Percentiles rank a stretch among this genome's conserved stretches.
phyloP scores from a whole-genome alignment of 1,140 invertebrate genomes.

The Aphelinus atriplicis region DNA sequence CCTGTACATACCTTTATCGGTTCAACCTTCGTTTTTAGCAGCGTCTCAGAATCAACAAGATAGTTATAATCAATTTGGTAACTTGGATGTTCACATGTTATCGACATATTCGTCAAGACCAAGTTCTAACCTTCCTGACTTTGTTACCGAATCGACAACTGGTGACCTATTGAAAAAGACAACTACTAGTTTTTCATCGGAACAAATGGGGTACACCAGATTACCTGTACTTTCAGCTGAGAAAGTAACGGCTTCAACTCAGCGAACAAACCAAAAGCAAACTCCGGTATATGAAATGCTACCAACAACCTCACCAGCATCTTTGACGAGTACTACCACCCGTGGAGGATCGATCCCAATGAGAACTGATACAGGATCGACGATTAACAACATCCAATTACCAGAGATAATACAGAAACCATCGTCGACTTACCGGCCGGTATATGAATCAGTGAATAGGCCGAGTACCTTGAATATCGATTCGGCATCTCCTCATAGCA shows the following conservation, averaged over 20 bases:
- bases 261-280: slow-evolving; percentile 26
- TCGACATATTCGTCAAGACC: not conserved
- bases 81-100: not conserved
- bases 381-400: slow-evolving; percentile 11
- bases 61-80: not conserved
- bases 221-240: slow-evolving; percentile 57
- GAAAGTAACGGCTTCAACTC: slow-evolving; percentile 48
- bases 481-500: not conserved
- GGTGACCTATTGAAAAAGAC: not conserved
- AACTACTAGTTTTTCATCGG: slow-evolving; percentile 39
- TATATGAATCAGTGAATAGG: slow-evolving; percentile 7
- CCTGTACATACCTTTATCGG: slow-evolving; percentile 24
- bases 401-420: slow-evolving; percentile 15
- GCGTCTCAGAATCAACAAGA: slow-evolving; percentile 13
- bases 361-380: not conserved
- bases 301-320: slow-evolving; percentile 2
- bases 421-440: not conserved
- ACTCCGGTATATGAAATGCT: slow-evolving; percentile 11
- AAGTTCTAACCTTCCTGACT: not conserved
- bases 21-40: not conserved
- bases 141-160: not conserved
- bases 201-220: slow-evolving; percentile 30
- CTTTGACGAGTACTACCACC: not conserved
- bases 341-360: not conserved
- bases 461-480: not conserved